Percentiles rank a stretch among this genome's conserved stretches.
Evolutionary conservation across 2,797 vertebrate genomes (phyloP).

Genomic region (Paramormyrops hopkinsi): DNA sequence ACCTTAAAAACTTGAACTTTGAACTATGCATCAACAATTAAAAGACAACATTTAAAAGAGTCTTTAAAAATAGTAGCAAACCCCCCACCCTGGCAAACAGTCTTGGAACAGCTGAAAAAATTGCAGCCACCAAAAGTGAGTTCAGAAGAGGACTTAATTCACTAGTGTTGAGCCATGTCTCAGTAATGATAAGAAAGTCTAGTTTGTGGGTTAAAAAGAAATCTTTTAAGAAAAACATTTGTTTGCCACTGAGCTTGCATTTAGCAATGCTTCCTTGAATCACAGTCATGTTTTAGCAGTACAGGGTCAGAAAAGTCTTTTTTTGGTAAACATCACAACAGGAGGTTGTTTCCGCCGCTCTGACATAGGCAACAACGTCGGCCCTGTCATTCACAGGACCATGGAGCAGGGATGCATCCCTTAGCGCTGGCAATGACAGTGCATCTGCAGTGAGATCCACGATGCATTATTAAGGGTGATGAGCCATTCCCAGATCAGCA

Average conservation of each 20-base stretch:
- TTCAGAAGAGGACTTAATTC: not conserved
- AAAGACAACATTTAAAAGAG: not conserved
- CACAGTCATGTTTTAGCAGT: not conserved
- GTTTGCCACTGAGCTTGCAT: not conserved
- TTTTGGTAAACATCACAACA: not conserved
- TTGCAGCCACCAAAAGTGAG: not conserved
- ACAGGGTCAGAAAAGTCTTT: not conserved
- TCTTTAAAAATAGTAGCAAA: not conserved
- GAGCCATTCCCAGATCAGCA: not conserved
- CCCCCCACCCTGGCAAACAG: not conserved
- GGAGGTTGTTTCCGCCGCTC: not conserved
- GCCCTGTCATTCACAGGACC: not conserved
- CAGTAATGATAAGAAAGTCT: not conserved
- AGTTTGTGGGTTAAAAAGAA: not conserved
- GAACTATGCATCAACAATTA: not conserved
- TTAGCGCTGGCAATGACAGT: not conserved
- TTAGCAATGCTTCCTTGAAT: not conserved
- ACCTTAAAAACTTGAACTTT: not conserved
- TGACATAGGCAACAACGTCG: not conserved
- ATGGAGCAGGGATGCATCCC: not conserved
- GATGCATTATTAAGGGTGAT: not conserved
- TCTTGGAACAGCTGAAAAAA: not conserved
- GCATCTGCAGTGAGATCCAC: not conserved
- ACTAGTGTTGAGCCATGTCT: not conserved
- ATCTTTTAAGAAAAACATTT: not conserved